Percentiles rank a stretch among this genome's conserved stretches.
phyloP scores from a whole-genome alignment of 2,797 vertebrate species.

The Gastrophryne carolinensis region DNA sequence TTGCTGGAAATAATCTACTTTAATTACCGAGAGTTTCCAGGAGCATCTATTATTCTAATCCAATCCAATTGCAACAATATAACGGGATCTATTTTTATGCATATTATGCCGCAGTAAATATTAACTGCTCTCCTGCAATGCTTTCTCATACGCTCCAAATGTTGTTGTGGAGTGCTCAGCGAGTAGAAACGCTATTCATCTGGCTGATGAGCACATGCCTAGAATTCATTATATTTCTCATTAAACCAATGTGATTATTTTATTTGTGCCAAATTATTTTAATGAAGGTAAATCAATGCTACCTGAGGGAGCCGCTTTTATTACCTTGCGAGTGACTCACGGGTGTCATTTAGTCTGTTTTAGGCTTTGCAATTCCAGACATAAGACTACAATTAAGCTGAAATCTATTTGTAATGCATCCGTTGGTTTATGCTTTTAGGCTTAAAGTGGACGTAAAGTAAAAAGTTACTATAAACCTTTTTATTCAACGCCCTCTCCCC shows the following conservation, averaged over 20 bases:
- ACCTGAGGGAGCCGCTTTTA: background rate
- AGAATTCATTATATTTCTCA: background rate
- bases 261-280: background rate
- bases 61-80: too few species aligned
- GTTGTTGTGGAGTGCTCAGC: background rate
- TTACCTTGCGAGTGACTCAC: background rate
- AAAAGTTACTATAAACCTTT: too few species aligned
- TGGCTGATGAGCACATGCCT: background rate
- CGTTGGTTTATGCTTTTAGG: background rate
- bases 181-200: background rate
- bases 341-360: background rate
- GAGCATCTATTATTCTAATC: constrained; percentile 22
- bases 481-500: too few species aligned
- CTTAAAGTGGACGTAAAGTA: background rate
- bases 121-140: constrained; percentile 34
- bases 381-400: background rate
- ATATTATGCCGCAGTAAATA: background rate
- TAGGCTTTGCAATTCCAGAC: background rate
- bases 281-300: background rate
- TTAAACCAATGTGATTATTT: constrained; percentile 6
- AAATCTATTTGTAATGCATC: background rate
- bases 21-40: constrained; percentile 31
- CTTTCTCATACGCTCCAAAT: background rate
- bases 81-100: constrained; percentile 23
- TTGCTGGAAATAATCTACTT: background rate